Percentiles rank a stretch among this genome's conserved stretches.
These are phyloP conservation scores for Aptenodytes forsteri DNA, from an alignment of 2,113 vertebrate genomes.

Conservation along the genomic window DNA sequence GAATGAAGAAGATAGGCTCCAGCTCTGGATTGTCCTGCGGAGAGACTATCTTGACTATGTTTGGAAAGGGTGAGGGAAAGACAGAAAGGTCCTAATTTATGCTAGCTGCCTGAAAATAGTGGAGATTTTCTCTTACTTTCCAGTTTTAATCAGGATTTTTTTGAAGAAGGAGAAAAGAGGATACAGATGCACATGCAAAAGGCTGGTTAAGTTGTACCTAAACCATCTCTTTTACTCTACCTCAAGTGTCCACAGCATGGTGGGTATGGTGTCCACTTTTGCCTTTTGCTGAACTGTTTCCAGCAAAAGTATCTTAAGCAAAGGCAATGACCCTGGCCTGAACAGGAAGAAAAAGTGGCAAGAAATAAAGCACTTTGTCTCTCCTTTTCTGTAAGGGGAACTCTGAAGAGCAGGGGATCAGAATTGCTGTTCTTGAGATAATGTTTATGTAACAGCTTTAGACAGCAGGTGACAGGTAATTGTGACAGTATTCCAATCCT, in stretches of 20 bases:
- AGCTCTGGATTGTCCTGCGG: neutral
- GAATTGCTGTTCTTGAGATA: neutral
- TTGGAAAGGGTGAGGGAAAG: neutral
- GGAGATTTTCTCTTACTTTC: neutral
- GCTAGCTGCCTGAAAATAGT: neutral
- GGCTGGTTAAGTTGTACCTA: neutral
- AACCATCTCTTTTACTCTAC: neutral
- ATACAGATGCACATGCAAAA: neutral
- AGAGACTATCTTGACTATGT: neutral
- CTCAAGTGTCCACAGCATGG: neutral
- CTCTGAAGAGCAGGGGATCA: neutral
- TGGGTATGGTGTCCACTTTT: neutral
- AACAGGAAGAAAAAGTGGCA: neutral
- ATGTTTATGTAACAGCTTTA: neutral
- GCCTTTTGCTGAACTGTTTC: neutral
- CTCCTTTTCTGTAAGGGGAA: neutral
- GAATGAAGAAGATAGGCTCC: neutral
- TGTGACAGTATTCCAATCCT: neutral
- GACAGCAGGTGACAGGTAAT: neutral
- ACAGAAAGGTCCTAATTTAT: neutral
- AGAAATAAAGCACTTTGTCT: neutral
- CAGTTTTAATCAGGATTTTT: neutral
- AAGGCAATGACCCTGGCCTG: neutral
- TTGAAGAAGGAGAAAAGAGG: neutral
- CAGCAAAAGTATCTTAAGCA: neutral